Base-by-base conservation (phyloP, 2,113 vertebrate genomes). In the Podilymbus podiceps region DNA sequence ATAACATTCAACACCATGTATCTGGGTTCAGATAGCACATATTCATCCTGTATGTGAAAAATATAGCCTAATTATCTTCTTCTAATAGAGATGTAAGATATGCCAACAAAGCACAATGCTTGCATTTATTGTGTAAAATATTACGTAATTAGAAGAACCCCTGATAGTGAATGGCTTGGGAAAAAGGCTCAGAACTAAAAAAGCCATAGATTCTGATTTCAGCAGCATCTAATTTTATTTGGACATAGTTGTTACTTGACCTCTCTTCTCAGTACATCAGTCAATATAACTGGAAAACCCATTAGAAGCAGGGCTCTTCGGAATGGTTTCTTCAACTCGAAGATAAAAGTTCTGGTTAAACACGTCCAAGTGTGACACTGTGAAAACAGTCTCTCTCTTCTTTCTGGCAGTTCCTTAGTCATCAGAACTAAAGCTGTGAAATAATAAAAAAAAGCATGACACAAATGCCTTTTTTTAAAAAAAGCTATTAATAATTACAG, bases 401-500 rank as follows among this genome's bases (percentile, higher is more conserved):
- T 89, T 85, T 74, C 59, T 78, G 42, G n/a, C 62, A 86, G 47
- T 79, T 74, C 27, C 78, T 96, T 90, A 89, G 75, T 86, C 90
- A 89, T 94, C 75, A 71, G 66, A 91, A 68, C 31, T 87, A 89
- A 95, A 85, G 16, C 73, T 53, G 56, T 95, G 77, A 50, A 85
- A 67, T 8, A 38, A 38, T 8, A 56, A 91, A 85, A 64, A 31
- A 53, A 69, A 46, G 46, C 46, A 24, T 60, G 53, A 80, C 56
- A 91, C 38, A 50, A 59, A 42, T 75, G 42, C 9, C 28, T 93
- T 88, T 68, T 81, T 8, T 1, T 0, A 76, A 93, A 96, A 92
- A 80, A 6, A 56, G 3, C 25, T 78, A 84, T 88, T 95, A 90
- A 80, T 95, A 96, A 97, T 95, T 97, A 88, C 66, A 91, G 47